Conservation (phyloP, 2,113 vertebrate species). For the Athene cunicularia region DNA sequence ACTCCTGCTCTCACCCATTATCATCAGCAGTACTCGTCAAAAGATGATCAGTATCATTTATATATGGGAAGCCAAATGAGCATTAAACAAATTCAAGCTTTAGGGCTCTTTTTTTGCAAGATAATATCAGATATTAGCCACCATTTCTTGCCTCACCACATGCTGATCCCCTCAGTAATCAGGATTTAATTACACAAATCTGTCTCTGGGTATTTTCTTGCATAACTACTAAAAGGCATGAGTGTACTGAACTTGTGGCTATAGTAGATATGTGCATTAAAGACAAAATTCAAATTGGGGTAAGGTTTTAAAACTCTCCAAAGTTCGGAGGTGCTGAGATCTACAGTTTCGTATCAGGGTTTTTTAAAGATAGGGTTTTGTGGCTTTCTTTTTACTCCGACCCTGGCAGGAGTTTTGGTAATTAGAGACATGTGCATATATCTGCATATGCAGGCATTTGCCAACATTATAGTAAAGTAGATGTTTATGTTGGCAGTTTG, state of each 20-base stretch:
- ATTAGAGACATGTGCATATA: neutral
- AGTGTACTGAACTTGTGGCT: neutral
- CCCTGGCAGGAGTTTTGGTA: neutral
- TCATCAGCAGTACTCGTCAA: constrained; percentile 1
- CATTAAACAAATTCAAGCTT: constrained; percentile 63
- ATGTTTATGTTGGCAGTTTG: neutral
- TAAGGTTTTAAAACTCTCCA: neutral
- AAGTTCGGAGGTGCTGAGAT: neutral
- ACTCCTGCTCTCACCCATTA: neutral
- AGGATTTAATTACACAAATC: constrained; percentile 61
- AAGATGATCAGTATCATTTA: constrained; percentile 31
- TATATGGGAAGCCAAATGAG: constrained; percentile 37
- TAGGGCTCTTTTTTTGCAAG: constrained; percentile 42
- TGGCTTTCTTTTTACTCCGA: neutral
- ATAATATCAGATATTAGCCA: constrained; percentile 61
- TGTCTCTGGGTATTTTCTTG: constrained; percentile 50
- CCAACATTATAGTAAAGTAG: neutral
- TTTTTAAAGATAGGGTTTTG: neutral
- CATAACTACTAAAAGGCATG: constrained; percentile 18
- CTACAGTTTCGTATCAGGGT: neutral
- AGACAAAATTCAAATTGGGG: neutral
- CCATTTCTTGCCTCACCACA: constrained; percentile 59
- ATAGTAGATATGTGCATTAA: neutral
- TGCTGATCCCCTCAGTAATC: constrained; percentile 39
- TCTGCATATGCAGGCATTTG: neutral